phyloP scores from a whole-genome alignment of 2,888 invertebrate genomes.

The Autographa gamma region DNA sequence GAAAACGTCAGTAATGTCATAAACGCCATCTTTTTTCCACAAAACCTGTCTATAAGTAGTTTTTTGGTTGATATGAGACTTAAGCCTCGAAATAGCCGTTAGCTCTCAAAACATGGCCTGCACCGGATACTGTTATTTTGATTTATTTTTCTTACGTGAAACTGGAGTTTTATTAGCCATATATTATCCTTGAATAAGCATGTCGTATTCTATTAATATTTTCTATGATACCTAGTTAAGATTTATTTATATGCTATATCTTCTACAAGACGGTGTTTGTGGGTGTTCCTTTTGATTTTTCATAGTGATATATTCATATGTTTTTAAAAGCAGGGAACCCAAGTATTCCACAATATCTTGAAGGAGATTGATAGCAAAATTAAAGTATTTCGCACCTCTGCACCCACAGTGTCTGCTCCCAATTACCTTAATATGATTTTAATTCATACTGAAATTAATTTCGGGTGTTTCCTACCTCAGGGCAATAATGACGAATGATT shows the following conservation, averaged over 20 bases:
- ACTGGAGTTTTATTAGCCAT: constrained; percentile 25
- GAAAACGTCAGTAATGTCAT: constrained; percentile 8
- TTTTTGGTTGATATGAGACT: constrained; percentile 35
- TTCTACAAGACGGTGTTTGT: no score
- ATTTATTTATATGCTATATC: neutral
- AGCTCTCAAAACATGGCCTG: constrained; percentile 38
- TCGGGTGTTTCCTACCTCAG: constrained; percentile 24
- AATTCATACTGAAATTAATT: constrained; percentile 47
- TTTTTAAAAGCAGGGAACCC: neutral
- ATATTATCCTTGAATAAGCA: constrained; percentile 19
- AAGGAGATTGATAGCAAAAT: constrained; percentile 41
- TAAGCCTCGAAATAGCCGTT: constrained; percentile 36
- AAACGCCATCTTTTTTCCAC: constrained; percentile 13
- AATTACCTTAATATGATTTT: constrained; percentile 42
- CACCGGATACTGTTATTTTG: constrained; percentile 41
- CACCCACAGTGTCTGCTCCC: constrained; percentile 20
- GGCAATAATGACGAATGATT: constrained; percentile 51
- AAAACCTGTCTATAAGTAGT: constrained; percentile 27
- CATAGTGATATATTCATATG: no score
- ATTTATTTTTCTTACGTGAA: constrained; percentile 41
- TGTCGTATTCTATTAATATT: constrained; percentile 2
- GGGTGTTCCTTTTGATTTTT: no score
- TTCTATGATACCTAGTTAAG: neutral
- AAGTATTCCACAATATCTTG: neutral
- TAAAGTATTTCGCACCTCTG: constrained; percentile 37